Evolutionary conservation across 2,113 vertebrate species (phyloP), one percentile per base, ranked within the genome.

Genomic region (Rhegmatorhina hoffmannsi): DNA sequence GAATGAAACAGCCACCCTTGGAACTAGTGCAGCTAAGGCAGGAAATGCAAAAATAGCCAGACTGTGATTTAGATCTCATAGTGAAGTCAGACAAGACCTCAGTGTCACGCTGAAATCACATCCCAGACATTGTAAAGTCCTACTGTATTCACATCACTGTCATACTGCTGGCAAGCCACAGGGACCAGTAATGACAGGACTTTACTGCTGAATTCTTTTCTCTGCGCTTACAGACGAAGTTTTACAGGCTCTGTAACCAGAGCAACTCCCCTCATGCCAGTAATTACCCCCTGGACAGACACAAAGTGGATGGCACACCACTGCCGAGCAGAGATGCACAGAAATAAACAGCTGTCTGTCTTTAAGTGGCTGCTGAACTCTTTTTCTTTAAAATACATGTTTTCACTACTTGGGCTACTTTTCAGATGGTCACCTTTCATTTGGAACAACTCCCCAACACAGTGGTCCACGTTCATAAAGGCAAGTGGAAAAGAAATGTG

Each of bases 91-190:
- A 89, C 74, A 44, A 92, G 93, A 92, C 77, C 86, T 96, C 90
- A 80, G 78, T 63, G 88, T 93, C 93, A 86, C 86, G 74, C n/a
- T 94, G 90, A 96, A 95, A 95, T 94, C 90, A 87, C 92, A 95
- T 91, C 90, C 87, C 89, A 94, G 76, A 79, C 85, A 60, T n/a
- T 77, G 76, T 69, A 9, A 88, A 94, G 92, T 95, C 89, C 88
- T 69, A 55, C 87, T 92, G 89, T 63, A 88, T 83, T 90, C 91
- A 59, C 84, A 87, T 95, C 89, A 77, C 78, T 92, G 83, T 94
- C 91, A 94, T 38, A 9, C 74, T 73, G 72, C 83, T 92, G 83
- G 88, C 73, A 80, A 92, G 90, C 76, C 73, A 20, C 85, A 84
- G 53, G 84, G 86, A 64, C 69, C 73, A 76, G 89, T 82, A 92